phyloP scores from a whole-genome alignment of 2,797 vertebrate genomes.

The Malacoctenus gilli region DNA sequence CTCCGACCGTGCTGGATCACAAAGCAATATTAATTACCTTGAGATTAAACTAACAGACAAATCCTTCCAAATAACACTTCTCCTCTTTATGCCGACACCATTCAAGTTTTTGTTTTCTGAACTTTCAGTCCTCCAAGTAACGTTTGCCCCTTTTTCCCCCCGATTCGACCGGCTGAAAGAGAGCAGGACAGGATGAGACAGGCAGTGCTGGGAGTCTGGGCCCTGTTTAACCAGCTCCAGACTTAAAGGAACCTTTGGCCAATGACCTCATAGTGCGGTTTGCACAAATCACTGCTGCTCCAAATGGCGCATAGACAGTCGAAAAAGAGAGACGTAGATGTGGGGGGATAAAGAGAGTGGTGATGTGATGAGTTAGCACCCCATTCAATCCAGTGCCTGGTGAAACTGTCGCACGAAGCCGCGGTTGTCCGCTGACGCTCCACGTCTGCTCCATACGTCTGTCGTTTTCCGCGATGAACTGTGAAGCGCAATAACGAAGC shows the following conservation, averaged over 20 bases:
- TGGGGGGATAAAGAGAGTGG: constrained; percentile 53
- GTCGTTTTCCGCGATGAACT: constrained; percentile 24
- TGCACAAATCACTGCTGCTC: constrained; percentile 70
- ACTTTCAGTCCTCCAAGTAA: not conserved
- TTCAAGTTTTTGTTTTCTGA: constrained; percentile 10
- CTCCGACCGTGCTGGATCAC: constrained; percentile 21
- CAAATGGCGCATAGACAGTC: constrained; percentile 69
- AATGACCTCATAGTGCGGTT: constrained; percentile 81
- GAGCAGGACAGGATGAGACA: constrained; percentile 66
- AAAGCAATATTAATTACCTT: constrained; percentile 22
- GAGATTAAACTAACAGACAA: constrained; percentile 38
- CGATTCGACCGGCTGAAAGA: constrained; percentile 43
- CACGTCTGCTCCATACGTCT: constrained; percentile 11
- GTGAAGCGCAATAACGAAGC: constrained; percentile 36
- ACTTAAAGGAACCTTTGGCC: constrained; percentile 79
- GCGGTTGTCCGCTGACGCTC: constrained; percentile 23
- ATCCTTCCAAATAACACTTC: constrained; percentile 7
- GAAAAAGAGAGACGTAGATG: constrained; percentile 56
- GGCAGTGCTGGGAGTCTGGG: constrained; percentile 70
- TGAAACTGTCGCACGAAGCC: constrained; percentile 28
- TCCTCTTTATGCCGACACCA: constrained; percentile 14
- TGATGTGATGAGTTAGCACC: constrained; percentile 69
- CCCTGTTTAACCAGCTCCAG: constrained; percentile 78
- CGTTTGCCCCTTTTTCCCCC: constrained; percentile 14
- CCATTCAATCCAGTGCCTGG: constrained; percentile 31